Evolutionary conservation across 1,140 invertebrate genomes (phyloP).

Genomic region (Elymnias hypermnestra): DNA sequence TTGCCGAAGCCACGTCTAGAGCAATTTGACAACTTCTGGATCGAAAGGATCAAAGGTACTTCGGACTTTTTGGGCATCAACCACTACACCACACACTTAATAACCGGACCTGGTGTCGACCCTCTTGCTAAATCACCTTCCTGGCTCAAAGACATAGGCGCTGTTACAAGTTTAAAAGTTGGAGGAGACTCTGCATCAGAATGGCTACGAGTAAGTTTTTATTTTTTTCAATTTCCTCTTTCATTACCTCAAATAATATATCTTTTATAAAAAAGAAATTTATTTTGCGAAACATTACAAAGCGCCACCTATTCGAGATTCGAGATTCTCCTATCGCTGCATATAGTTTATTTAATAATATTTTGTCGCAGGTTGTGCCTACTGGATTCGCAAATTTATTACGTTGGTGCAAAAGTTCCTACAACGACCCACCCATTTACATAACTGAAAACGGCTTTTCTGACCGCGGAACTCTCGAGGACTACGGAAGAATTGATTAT

Average conservation of each 20-base stretch:
- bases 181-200: constrained; percentile 67
- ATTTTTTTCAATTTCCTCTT: neutral
- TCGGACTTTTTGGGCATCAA: constrained; percentile 76
- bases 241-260: too few relatives aligned
- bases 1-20: constrained; percentile 64
- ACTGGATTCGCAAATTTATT: constrained; percentile 78
- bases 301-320: too few relatives aligned
- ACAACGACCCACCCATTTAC: constrained; percentile 77
- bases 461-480: constrained; percentile 61
- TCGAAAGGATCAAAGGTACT: constrained; percentile 68
- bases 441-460: constrained; percentile 82
- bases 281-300: too few relatives aligned
- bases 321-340: too few relatives aligned
- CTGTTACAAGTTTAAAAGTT: constrained; percentile 59
- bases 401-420: constrained; percentile 77
- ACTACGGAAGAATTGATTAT: constrained; percentile 73
- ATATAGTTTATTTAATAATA: too few relatives aligned
- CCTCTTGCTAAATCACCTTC: constrained; percentile 63
- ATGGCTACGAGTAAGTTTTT: constrained; percentile 61
- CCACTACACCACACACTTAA: constrained; percentile 68
- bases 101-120: constrained; percentile 61
- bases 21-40: constrained; percentile 69
- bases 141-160: constrained; percentile 71
- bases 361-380: constrained; percentile 77
- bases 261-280: too few relatives aligned